Percentiles rank a stretch among this genome's conserved stretches.
phyloP scores from a whole-genome alignment of 2,113 vertebrate genomes.

The Catharus minimus region DNA sequence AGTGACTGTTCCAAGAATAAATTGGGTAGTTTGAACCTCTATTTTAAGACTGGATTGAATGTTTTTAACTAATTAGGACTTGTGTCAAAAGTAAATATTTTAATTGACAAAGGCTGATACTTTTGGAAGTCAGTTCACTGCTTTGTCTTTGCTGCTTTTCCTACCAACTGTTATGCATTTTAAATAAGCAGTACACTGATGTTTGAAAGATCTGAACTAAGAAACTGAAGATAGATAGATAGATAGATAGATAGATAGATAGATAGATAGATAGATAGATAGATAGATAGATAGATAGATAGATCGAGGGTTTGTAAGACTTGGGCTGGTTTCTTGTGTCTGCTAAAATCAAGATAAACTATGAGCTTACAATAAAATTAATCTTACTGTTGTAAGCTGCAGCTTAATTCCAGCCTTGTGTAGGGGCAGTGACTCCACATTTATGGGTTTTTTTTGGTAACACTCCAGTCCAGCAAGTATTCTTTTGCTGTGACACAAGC shows the following conservation, averaged over 20 bases:
- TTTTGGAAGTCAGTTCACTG: not conserved
- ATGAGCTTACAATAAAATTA: not conserved
- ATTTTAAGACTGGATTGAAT: constrained; percentile 34
- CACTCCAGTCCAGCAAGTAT: not conserved
- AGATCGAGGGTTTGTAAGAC: not conserved
- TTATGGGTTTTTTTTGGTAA: not conserved
- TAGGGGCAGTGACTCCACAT: not conserved
- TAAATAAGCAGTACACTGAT: not conserved
- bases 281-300: too few relatives aligned
- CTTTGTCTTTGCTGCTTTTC: constrained; percentile 3
- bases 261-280: too few relatives aligned
- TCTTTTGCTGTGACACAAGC: not conserved
- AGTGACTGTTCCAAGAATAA: constrained; percentile 35
- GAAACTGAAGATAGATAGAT: not conserved
- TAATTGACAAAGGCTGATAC: constrained; percentile 1
- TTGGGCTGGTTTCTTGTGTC: not conserved
- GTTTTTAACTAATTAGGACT: constrained; percentile 35
- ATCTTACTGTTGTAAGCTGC: not conserved
- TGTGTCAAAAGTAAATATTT: constrained; percentile 41
- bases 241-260: not conserved
- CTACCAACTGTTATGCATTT: not conserved
- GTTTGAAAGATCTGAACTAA: not conserved
- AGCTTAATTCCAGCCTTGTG: not conserved
- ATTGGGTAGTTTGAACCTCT: constrained; percentile 19
- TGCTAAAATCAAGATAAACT: not conserved